phyloP scores from a whole-genome alignment of 2,888 invertebrate genomes.

The Embidobia sp. region DNA sequence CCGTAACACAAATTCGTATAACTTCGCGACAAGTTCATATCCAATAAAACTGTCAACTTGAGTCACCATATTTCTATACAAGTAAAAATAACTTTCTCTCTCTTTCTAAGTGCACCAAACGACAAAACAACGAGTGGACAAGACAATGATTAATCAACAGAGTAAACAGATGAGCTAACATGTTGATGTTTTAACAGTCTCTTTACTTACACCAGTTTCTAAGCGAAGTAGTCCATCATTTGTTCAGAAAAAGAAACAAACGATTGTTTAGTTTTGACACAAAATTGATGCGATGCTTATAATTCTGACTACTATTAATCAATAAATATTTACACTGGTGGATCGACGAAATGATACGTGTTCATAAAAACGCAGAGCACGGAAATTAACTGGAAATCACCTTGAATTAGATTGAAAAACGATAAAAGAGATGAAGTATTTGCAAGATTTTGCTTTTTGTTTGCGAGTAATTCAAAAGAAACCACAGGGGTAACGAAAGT shows the following conservation, averaged over 20 bases:
- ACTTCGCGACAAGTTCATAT: constrained; percentile 5
- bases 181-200: not conserved
- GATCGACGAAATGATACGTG: constrained; percentile 5
- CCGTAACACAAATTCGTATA: not conserved
- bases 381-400: not conserved
- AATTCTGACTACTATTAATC: constrained; percentile 35
- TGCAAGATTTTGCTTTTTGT: constrained; percentile 19
- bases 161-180: not conserved
- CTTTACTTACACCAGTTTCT: not conserved
- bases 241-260: not conserved
- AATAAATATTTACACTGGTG: constrained; percentile 51
- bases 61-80: constrained; percentile 9
- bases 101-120: not conserved
- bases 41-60: constrained; percentile 4
- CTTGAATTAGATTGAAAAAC: constrained; percentile 9
- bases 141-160: constrained; percentile 3
- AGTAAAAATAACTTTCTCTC: not conserved
- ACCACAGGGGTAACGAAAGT: not conserved
- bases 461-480: not conserved
- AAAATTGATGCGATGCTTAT: constrained; percentile 1
- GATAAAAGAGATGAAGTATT: constrained; percentile 3
- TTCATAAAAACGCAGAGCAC: constrained; percentile 16
- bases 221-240: not conserved
- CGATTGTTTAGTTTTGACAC: not conserved
- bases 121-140: constrained; percentile 10